A percentile compares a stretch with the other conserved stretches of the same genome.
Evolutionary conservation across 1,140 invertebrate species (phyloP).

Genomic region (Coenobita brevimanus): DNA sequence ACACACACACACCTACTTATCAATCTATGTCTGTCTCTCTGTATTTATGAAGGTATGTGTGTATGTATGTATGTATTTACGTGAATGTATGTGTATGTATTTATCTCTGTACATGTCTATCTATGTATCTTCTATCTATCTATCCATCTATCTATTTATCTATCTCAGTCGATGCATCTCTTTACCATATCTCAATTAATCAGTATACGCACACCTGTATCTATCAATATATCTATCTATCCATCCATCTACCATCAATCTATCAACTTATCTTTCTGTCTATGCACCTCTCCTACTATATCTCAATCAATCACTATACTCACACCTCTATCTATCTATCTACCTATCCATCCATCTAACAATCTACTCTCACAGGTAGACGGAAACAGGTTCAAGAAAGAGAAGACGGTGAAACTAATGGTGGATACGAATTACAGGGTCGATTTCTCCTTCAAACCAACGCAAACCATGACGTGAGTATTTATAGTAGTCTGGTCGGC

Average conservation of each 20-base stretch:
- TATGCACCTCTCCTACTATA: not conserved
- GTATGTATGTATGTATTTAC: too few relatives aligned
- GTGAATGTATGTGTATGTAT: too few relatives aligned
- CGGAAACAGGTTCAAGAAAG: slow-evolving; percentile 74
- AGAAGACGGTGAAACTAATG: slow-evolving; percentile 76
- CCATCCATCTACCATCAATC: not conserved
- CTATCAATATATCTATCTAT: not conserved
- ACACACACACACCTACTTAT: not conserved
- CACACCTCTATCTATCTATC: not conserved
- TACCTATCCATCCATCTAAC: not conserved
- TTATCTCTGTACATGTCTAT: too few relatives aligned
- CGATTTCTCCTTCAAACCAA: slow-evolving; percentile 77
- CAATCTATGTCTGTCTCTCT: too few relatives aligned
- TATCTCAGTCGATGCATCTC: too few relatives aligned
- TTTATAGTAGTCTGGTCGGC: too few relatives aligned
- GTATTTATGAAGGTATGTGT: too few relatives aligned
- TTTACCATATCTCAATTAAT: too few relatives aligned
- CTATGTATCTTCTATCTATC: too few relatives aligned
- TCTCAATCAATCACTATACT: too few relatives aligned
- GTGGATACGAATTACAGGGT: slow-evolving; percentile 75
- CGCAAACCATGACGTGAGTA: slow-evolving; percentile 75
- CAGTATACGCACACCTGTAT: too few relatives aligned
- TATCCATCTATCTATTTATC: too few relatives aligned
- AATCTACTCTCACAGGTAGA: slow-evolving; percentile 73
- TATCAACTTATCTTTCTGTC: not conserved